Conservation (phyloP, 2,888 invertebrate genomes). For the Hyalella azteca region DNA sequence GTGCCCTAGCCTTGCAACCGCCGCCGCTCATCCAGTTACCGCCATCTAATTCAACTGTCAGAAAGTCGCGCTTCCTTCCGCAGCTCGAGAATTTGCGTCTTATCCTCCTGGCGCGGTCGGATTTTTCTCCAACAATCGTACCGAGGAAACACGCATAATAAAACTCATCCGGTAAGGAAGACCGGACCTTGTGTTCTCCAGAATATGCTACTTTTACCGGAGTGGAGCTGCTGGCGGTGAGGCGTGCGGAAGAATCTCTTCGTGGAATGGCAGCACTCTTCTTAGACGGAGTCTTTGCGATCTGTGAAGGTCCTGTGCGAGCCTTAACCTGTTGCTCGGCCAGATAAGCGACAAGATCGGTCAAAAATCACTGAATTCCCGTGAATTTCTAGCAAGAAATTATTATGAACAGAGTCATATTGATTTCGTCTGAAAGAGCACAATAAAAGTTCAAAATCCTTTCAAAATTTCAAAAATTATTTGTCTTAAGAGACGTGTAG, state of each 20-base stretch:
- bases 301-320: background rate
- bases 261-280: background rate
- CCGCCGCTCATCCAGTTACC: background rate
- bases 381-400: background rate
- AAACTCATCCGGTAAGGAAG: conserved; percentile 21
- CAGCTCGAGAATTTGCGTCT: background rate
- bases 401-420: background rate
- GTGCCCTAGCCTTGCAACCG: background rate
- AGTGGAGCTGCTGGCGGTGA: background rate
- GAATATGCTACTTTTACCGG: background rate
- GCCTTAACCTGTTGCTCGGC: background rate
- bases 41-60: too few species aligned
- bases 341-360: background rate
- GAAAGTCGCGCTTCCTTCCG: background rate
- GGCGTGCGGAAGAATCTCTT: background rate
- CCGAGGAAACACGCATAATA: conserved; percentile 23
- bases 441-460: background rate
- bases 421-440: background rate
- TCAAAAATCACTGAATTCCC: background rate
- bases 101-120: background rate
- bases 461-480: background rate
- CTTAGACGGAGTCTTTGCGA: background rate
- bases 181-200: background rate
- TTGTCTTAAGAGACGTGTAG: too few species aligned
- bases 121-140: conserved; percentile 3